Evolutionary conservation across 2,888 invertebrate genomes (phyloP).

Genomic region (Pheosia tremula): DNA sequence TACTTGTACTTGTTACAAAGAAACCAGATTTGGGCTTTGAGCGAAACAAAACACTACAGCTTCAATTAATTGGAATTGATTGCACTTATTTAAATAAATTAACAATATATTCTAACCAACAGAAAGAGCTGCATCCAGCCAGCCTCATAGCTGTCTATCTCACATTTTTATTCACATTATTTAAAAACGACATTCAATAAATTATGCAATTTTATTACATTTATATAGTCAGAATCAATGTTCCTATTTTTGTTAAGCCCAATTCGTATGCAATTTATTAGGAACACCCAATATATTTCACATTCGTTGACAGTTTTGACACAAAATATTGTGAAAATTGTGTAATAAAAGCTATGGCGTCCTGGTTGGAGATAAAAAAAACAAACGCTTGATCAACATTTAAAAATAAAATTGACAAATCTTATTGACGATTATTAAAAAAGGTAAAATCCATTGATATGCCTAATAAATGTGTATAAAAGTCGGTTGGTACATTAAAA

Average conservation of each 20-base stretch:
- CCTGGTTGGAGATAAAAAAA: not conserved
- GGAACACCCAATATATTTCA: not conserved
- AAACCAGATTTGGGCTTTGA: slow-evolving; percentile 20
- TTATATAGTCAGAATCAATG: slow-evolving; percentile 5
- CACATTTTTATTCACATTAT: slow-evolving; percentile 17
- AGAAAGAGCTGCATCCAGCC: slow-evolving; percentile 38
- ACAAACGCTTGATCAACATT: not conserved
- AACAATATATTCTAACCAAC: slow-evolving; percentile 49
- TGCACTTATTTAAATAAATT: slow-evolving; percentile 69
- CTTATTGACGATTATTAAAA: too few species aligned
- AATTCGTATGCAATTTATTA: slow-evolving; percentile 12
- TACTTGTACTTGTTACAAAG: not conserved
- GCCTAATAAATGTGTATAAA: not conserved
- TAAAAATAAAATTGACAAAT: not conserved
- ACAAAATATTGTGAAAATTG: not conserved
- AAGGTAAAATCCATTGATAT: not conserved
- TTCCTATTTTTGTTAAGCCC: slow-evolving; percentile 5
- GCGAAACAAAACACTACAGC: slow-evolving; percentile 42
- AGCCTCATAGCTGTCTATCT: slow-evolving; percentile 15
- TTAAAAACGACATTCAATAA: slow-evolving; percentile 18
- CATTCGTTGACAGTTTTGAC: not conserved
- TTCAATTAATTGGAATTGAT: slow-evolving; percentile 49
- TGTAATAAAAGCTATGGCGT: not conserved
- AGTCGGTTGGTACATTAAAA: slow-evolving; percentile 49
- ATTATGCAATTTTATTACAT: slow-evolving; percentile 24